Evolutionary conservation across 2,797 vertebrate genomes (phyloP).

Genomic region (Sebastes taczanowskii): DNA sequence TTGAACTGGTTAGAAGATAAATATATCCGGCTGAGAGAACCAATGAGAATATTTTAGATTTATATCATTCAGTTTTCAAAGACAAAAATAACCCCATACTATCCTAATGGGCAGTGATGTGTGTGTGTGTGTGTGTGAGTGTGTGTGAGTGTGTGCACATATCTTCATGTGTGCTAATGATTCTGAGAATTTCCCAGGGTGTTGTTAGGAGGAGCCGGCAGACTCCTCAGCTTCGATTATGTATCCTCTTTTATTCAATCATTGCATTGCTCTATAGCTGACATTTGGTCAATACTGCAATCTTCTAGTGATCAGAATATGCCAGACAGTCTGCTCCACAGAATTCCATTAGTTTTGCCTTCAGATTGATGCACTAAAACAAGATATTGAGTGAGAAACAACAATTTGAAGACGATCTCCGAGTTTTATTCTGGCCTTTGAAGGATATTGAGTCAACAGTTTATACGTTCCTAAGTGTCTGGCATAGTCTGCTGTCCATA

Average conservation of each 20-base stretch:
- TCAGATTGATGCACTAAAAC: conserved; percentile 82
- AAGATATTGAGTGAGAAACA: conserved; percentile 85
- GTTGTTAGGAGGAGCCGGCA: conserved; percentile 84
- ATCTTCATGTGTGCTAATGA: conserved; percentile 47
- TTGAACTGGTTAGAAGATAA: not conserved
- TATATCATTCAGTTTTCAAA: not conserved
- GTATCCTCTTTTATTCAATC: conserved; percentile 94
- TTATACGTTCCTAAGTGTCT: not conserved
- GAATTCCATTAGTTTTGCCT: conserved; percentile 92
- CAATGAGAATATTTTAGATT: not conserved
- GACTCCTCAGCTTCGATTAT: conserved; percentile 89
- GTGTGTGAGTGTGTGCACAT: not conserved
- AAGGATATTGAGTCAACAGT: conserved; percentile 2
- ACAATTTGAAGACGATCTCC: conserved; percentile 75
- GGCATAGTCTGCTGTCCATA: not conserved
- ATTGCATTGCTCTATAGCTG: conserved; percentile 84
- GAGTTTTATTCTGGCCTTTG: not conserved
- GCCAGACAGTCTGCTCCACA: conserved; percentile 86
- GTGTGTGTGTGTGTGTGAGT: no score
- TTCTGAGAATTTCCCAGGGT: conserved; percentile 79
- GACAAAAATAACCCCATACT: not conserved
- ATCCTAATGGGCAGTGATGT: not conserved
- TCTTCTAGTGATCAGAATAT: conserved; percentile 92
- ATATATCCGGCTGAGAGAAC: not conserved
- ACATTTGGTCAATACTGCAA: conserved; percentile 97